Percentiles rank a stretch among this genome's conserved stretches.
These are phyloP conservation scores for Parthenolecanium corni DNA, from an alignment of 2,888 invertebrate species.

Conservation along the genomic window DNA sequence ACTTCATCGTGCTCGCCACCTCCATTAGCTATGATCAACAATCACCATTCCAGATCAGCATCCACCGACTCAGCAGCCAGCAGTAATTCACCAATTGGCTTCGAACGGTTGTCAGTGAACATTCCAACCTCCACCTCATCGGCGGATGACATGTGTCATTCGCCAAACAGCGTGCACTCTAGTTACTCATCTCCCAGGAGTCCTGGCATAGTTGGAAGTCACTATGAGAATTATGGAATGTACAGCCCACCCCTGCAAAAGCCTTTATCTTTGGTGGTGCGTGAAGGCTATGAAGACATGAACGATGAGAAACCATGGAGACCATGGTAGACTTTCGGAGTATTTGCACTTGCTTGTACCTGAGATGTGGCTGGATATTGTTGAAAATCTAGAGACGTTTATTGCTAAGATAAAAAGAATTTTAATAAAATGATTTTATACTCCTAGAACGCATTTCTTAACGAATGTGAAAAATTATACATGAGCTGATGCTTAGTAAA, in stretches of 20 bases:
- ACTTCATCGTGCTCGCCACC: constrained; percentile 18
- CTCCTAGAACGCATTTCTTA: too few relatives aligned
- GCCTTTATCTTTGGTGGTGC: constrained; percentile 21
- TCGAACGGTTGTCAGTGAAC: constrained; percentile 24
- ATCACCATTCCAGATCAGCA: constrained; percentile 14
- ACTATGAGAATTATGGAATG: neutral
- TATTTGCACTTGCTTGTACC: neutral
- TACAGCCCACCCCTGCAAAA: constrained; percentile 18
- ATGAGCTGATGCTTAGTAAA: too few relatives aligned
- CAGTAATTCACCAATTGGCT: constrained; percentile 23
- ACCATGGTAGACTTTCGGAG: constrained; percentile 4
- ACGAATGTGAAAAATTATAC: too few relatives aligned
- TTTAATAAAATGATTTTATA: too few relatives aligned
- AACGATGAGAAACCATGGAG: constrained; percentile 19
- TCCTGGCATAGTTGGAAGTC: neutral
- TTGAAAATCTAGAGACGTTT: neutral
- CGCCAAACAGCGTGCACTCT: constrained; percentile 15
- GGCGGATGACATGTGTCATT: constrained; percentile 20
- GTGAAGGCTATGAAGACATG: constrained; percentile 12
- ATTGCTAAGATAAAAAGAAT: too few relatives aligned
- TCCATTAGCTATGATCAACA: constrained; percentile 46
- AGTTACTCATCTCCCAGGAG: constrained; percentile 14
- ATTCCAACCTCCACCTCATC: constrained; percentile 12
- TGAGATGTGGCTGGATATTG: neutral
- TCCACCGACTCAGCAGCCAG: constrained; percentile 18